A percentile compares a stretch with the other conserved stretches of the same genome.
Conservation (phyloP, 2,113 vertebrate species). For the Myanophis thanlyinensis region DNA sequence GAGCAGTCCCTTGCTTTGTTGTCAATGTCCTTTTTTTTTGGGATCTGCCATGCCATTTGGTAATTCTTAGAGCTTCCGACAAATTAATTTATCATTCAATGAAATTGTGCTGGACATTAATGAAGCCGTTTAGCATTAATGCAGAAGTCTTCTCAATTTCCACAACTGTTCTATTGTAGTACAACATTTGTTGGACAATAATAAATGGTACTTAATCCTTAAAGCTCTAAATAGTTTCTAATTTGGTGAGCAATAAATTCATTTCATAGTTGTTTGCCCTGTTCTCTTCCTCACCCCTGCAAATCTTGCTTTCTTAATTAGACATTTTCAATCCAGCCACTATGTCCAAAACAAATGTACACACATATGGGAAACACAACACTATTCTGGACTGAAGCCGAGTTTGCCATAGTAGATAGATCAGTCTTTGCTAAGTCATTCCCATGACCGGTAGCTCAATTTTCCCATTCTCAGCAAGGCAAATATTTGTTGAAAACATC, state of each 20-base stretch:
- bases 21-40: background rate
- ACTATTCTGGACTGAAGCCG: fast-evolving
- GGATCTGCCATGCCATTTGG: slow-evolving; percentile 16
- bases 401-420: slow-evolving; percentile 9
- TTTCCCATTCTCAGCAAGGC: background rate
- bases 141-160: slow-evolving; percentile 56
- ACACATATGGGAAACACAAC: background rate
- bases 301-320: background rate
- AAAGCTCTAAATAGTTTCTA: slow-evolving; percentile 68
- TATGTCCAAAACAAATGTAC: background rate
- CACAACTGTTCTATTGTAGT: slow-evolving; percentile 59
- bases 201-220: slow-evolving; percentile 73
- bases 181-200: slow-evolving; percentile 69
- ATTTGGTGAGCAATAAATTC: slow-evolving; percentile 64
- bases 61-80: slow-evolving; percentile 42
- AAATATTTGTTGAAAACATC: slow-evolving; percentile 8
- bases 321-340: background rate
- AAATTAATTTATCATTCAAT: slow-evolving; percentile 53
- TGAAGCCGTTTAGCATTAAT: slow-evolving; percentile 63
- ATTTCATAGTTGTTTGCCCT: background rate
- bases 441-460: background rate
- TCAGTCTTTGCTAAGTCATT: slow-evolving; percentile 13
- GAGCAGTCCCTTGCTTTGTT: background rate
- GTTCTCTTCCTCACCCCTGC: background rate
- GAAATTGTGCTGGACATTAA: slow-evolving; percentile 49